A percentile compares a stretch with the other conserved stretches of the same genome.
phyloP scores from a whole-genome alignment of 2,888 invertebrate genomes.

The Teinopalpus imperialis region DNA sequence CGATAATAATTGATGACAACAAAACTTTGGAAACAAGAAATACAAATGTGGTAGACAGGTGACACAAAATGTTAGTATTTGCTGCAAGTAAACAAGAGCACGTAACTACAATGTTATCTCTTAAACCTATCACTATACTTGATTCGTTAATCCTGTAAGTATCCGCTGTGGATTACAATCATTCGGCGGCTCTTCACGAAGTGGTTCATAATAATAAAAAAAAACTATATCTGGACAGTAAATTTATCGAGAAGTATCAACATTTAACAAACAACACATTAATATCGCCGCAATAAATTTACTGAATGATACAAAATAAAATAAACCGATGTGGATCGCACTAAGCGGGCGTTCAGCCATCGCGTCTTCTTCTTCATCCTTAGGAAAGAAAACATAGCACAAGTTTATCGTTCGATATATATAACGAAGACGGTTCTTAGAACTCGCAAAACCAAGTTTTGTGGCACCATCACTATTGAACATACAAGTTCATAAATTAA shows the following conservation, averaged over 20 bases:
- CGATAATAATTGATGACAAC: too few species aligned
- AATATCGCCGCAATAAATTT: constrained; percentile 30
- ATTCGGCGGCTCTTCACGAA: constrained; percentile 27
- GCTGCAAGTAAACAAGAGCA: constrained; percentile 5
- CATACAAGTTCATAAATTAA: neutral
- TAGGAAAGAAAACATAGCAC: constrained; percentile 65
- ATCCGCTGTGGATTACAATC: constrained; percentile 26
- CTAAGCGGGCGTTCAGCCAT: constrained; percentile 29
- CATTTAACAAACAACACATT: constrained; percentile 6
- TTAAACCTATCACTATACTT: constrained; percentile 41
- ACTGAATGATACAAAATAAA: constrained; percentile 33
- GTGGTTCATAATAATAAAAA: constrained; percentile 27
- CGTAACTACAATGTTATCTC: constrained; percentile 22
- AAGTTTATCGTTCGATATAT: constrained; percentile 47
- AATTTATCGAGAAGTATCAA: constrained; percentile 26
- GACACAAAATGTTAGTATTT: constrained; percentile 17
- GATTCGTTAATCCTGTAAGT: constrained; percentile 33
- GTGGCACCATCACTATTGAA: constrained; percentile 40
- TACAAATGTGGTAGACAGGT: too few species aligned
- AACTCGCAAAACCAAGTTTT: constrained; percentile 32
- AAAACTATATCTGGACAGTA: constrained; percentile 31
- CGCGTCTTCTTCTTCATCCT: constrained; percentile 52
- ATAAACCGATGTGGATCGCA: constrained; percentile 36
- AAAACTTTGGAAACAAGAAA: too few species aligned
- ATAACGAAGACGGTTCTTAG: constrained; percentile 24